Evolutionary conservation across 1,140 invertebrate species (phyloP), one percentile per base, ranked within the genome.

Genomic region (Hyles euphorbiae): DNA sequence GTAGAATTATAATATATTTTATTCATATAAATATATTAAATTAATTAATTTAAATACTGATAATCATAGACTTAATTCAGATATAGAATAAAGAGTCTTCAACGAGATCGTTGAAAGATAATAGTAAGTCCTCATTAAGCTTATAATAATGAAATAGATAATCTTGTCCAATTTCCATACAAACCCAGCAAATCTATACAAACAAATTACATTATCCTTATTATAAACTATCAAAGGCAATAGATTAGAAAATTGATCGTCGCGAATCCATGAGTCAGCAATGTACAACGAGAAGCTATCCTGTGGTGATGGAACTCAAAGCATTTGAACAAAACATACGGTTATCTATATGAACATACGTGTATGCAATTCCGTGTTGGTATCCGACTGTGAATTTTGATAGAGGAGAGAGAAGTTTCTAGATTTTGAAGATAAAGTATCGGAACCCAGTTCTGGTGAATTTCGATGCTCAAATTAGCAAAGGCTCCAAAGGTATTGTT

Each of bases 161-260:
- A 40, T 40, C 4, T 40, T 40, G 4, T 40, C 36, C 4, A 5
- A 40, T 5, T 40, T 2, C 36, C 5, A 40, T 8, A 40, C 1
- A 40, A 40, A 40, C 36, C 36, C 36, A 8, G 22, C 22, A 22
- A 2, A 22, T 2, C 22, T 2, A 40, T 62, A 63, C 59, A 70
- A 65, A 60, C 61, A 63, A 66, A 59, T 55, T 64, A 69, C 50
- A 55, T 63, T 72, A 75, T 58, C 70, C 62, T 73, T 73, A 68
- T 67, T 63, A 69, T 71, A 70, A 74, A 74, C 68, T 76, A 78
- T 70, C 48, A 71, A 76, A 74, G 73, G 73, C 76, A 72, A 72
- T 72, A 71, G 67, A 76, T 34, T 70, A 76, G 67, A 69, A 74
- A 70, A 67, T 52, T 67, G 53, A 67, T 59, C 36, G 52, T 66